Conservation (phyloP, 2,888 invertebrate species). For the Scrobipalpa atriplicella region DNA sequence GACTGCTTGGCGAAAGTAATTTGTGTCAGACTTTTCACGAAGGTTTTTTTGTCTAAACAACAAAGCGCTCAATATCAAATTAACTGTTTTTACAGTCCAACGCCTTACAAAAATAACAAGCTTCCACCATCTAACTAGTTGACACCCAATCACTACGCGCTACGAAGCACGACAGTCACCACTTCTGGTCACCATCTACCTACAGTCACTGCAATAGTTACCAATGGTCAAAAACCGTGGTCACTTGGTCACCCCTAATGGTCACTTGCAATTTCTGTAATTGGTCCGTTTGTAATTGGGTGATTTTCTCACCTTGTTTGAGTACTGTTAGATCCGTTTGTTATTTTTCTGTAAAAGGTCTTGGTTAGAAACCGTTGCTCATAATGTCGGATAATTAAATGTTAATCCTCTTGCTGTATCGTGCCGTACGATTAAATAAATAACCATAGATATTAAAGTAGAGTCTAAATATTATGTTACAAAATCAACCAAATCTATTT, state of each 20-base stretch:
- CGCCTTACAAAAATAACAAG: constrained; percentile 31
- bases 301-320: background rate
- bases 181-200: background rate
- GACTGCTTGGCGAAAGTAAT: background rate
- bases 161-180: constrained; percentile 44
- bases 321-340: background rate
- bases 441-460: too few relatives aligned
- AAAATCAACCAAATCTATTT: too few relatives aligned
- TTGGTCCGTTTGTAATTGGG: background rate
- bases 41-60: too few relatives aligned
- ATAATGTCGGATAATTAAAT: too few relatives aligned
- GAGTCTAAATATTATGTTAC: too few relatives aligned
- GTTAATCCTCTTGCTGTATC: too few relatives aligned
- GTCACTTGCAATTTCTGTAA: background rate
- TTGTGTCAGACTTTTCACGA: background rate
- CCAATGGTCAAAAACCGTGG: constrained; percentile 2
- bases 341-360: background rate
- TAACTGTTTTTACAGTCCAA: background rate
- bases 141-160: constrained; percentile 56
- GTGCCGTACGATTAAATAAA: too few relatives aligned
- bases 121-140: constrained; percentile 36
- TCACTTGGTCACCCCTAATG: constrained; percentile 9
- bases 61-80: too few relatives aligned
- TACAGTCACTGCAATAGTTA: background rate
- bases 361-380: background rate